Evolutionary conservation across 2,113 vertebrate genomes (phyloP).

Genomic region (Zosterops lateralis): DNA sequence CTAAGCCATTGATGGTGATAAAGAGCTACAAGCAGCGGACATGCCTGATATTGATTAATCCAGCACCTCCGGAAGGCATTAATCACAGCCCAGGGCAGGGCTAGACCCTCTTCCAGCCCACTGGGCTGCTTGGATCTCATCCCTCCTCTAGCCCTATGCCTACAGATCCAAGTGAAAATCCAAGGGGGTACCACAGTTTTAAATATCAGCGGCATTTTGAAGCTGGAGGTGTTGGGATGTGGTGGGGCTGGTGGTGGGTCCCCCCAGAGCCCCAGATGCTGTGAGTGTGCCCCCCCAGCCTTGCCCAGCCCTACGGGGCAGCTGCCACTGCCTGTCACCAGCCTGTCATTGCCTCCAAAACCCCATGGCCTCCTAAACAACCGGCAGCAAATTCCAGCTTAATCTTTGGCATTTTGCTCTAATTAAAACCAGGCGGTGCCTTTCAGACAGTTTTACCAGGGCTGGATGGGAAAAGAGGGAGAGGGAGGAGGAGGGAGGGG

Average conservation of each 20-base stretch:
- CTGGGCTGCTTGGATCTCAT: neutral
- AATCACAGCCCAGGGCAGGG: neutral
- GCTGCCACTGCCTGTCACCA: neutral
- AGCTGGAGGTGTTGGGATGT: neutral
- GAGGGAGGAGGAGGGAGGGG: neutral
- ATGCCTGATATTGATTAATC: neutral
- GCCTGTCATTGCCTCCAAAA: slow-evolving; percentile 38
- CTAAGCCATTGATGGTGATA: neutral
- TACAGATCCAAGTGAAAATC: fast-evolving
- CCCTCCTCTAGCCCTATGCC: neutral
- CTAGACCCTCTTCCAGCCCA: neutral
- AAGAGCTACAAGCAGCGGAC: neutral
- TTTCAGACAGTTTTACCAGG: slow-evolving; percentile 74
- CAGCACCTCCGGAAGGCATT: neutral
- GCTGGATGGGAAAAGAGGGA: slow-evolving; percentile 59
- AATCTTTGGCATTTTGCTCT: slow-evolving; percentile 71
- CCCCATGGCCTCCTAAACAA: slow-evolving; percentile 31
- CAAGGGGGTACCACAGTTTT: neutral
- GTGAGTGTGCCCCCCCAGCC: neutral
- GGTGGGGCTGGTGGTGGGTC: neutral
- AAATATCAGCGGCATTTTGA: fast-evolving
- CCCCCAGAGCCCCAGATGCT: neutral
- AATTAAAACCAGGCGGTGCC: slow-evolving; percentile 73
- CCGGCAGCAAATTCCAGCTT: slow-evolving; percentile 64
- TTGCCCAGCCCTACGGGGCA: neutral